Evolutionary conservation across 1,140 invertebrate genomes (phyloP), one percentile per base, ranked within the genome.

Genomic region (Mizuhopecten yessoensis): DNA sequence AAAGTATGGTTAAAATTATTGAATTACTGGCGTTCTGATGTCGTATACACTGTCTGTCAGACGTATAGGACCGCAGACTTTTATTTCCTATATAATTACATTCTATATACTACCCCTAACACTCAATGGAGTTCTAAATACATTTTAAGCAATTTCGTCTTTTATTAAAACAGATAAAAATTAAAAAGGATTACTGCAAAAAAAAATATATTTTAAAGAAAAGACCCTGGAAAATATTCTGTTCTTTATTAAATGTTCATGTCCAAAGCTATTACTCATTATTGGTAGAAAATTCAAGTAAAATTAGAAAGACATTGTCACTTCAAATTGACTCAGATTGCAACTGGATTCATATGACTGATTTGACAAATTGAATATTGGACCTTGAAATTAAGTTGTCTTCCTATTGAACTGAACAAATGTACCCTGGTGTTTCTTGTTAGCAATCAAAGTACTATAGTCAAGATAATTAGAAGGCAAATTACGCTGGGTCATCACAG

Each of bases 381-480:
- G 57, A n/a, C 57, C 57, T 75, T 75, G 57, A 75, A 75, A 75
- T 75, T n/a, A 75, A 75, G 29, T 75, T 75, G 57, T 75, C 57
- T 29, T 75, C 57, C 57, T n/a, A 29, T 75, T 75, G 57, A 75
- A 75, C 23, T 29, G 45, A 23, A 57, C 20, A 17, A 23, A 39
- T 39, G 45, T 57, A 57, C 45, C 17, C 23, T 15, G 23, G 23
- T 75, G 23, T 29, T 29, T 75, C 57, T 29, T 5, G n/a, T 29
- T 75, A 75, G n/a, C 15, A 75, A 75, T 1, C 57, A n/a, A 75
- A 75, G 57, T 1, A 17, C n/a, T 29, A 2, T n/a, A 3, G 57
- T 75, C 57, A 75, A n/a, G 57, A 75, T 75, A 75, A 75, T 7
- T 75, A 75, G 23, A 29, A 75, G 57, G n/a, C 5, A n/a, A 20